Conservation (phyloP, 2,797 vertebrate genomes). For the Okamejei kenojei region DNA sequence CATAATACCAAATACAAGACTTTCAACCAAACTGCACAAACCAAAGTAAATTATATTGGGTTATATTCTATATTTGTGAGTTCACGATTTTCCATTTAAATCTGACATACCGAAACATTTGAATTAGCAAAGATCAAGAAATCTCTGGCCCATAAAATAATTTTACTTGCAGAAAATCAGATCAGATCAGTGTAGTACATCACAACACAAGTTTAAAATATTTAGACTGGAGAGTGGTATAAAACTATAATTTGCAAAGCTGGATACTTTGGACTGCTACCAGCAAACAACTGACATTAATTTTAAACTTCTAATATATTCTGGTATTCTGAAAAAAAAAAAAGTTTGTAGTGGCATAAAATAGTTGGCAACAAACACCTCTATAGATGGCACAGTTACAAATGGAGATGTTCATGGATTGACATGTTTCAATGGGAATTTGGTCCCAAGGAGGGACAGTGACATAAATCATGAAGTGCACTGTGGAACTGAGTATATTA, state of each 20-base stretch:
- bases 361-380: not conserved
- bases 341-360: not conserved
- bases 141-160: not conserved
- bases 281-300: too few species aligned
- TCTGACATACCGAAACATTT: not conserved
- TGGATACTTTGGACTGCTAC: not conserved
- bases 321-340: not conserved
- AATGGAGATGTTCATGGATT: not conserved
- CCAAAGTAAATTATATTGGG: not conserved
- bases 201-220: not conserved
- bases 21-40: not conserved
- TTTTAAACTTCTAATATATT: not conserved
- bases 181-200: not conserved
- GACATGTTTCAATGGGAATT: too few species aligned
- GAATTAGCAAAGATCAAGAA: not conserved
- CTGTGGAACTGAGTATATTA: not conserved
- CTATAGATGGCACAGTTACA: not conserved
- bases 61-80: not conserved
- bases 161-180: not conserved
- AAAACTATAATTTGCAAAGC: not conserved
- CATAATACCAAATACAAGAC: not conserved
- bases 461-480: not conserved
- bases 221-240: not conserved
- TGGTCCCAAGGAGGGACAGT: not conserved
- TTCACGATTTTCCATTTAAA: not conserved